Evolutionary conservation across 2,113 vertebrate genomes (phyloP), one percentile per base, ranked within the genome.

Genomic region (Pelodiscus sinensis): DNA sequence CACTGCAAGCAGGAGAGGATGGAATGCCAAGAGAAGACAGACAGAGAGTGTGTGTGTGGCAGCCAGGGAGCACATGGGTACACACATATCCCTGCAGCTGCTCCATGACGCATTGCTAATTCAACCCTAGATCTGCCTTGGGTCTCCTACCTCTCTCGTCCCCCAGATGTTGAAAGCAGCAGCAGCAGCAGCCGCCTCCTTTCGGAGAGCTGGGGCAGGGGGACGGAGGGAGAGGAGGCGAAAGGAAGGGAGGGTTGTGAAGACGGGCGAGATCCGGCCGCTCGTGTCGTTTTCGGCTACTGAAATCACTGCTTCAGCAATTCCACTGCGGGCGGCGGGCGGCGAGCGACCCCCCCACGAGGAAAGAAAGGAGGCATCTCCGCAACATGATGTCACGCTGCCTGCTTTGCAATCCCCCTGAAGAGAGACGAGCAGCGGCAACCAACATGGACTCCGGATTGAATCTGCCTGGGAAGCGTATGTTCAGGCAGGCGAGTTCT

Each of bases 381-480:
- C 9, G 96, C 97, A 95, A 92, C 96, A 95, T 96, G 97, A 97
- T 97, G 97, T 97, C 97, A 97, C 89, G 6, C 92, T 4, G 95
- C 50, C 96, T 95, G 97, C 97, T 90, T 73, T 35, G 87, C 2
- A 84, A 91, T 85, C 92, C 91, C 93, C 95, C 92, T 50, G 27
- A 94, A 85, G 81, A 88, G 83, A 88, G 79, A 87, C 91, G 38
- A 91, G 87, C 89, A 85, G 92, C 96, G 56, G 96, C 97, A 94
- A 89, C 95, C 97, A 98, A 98, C 98, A 98, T 97, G 98, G 98
- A 97, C 97, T 98, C 98, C 97, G 9, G 96, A 92, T 90, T 95
- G 91, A 93, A 94, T 96, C 95, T n/a, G 96, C 96, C 92, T 31
- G 7, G 82, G 79, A 91, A 94, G 94, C 88, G 31, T 73, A 14